phyloP scores from a whole-genome alignment of 2,797 vertebrate genomes.

The Galaxias olidus region DNA sequence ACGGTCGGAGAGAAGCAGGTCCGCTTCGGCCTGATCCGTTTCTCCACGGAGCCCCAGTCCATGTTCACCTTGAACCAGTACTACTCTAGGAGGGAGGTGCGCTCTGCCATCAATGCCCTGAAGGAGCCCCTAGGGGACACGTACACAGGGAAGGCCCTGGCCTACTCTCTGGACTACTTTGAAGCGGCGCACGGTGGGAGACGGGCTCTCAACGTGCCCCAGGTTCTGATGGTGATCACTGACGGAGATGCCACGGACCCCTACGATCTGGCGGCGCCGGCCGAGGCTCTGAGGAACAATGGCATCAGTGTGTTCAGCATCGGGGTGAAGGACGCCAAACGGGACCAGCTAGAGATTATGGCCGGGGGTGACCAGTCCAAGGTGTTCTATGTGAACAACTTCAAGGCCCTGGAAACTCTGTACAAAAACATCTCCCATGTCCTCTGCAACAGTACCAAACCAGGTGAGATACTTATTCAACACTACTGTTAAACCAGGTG shows the following conservation, averaged over 20 bases:
- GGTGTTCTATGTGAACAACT: conserved; percentile 73
- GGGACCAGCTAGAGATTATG: conserved; percentile 69
- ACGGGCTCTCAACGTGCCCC: conserved; percentile 48
- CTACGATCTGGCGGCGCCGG: conserved; percentile 27
- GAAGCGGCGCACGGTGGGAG: conserved; percentile 61
- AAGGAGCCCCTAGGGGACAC: conserved; percentile 42
- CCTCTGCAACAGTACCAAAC: conserved; percentile 73
- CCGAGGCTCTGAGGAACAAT: conserved; percentile 46
- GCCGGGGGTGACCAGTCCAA: conserved; percentile 48
- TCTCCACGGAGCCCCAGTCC: conserved; percentile 38
- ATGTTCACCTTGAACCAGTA: conserved; percentile 65
- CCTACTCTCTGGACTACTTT: conserved; percentile 66
- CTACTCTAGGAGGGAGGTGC: conserved; percentile 53
- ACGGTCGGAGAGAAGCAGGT: conserved; percentile 68
- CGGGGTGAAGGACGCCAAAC: conserved; percentile 66
- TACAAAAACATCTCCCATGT: conserved; percentile 64
- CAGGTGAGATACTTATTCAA: conserved; percentile 62
- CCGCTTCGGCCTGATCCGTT: conserved; percentile 75
- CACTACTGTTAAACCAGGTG: too few relatives aligned
- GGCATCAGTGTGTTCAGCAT: conserved; percentile 72
- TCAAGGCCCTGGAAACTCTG: conserved; percentile 63
- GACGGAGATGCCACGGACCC: conserved; percentile 72
- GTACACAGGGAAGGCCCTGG: conserved; percentile 73
- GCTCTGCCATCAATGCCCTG: conserved; percentile 62
- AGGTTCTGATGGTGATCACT: conserved; percentile 80